Evolutionary conservation across 1,140 invertebrate genomes (phyloP).

Genomic region (Drosophila kikkawai): DNA sequence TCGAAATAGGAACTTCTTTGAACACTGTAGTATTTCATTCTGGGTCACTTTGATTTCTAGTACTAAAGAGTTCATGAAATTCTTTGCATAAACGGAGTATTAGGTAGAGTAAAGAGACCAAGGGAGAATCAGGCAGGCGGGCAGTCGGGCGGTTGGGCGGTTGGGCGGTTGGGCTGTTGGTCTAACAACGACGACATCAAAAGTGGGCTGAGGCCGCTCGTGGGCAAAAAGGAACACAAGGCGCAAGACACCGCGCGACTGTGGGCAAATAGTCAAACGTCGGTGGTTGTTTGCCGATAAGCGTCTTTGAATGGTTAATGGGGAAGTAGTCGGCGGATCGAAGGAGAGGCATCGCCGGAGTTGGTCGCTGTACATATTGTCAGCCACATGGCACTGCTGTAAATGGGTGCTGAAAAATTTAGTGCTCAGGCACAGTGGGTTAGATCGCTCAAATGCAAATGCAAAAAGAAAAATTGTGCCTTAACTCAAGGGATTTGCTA

Average conservation of each 20-base stretch:
- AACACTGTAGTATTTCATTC: not conserved
- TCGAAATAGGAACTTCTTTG: no score
- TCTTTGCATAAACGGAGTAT: not conserved
- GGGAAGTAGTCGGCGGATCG: constrained; percentile 25
- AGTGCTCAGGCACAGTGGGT: constrained; percentile 20
- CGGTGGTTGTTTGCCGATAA: constrained; percentile 54
- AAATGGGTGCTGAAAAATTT: constrained; percentile 26
- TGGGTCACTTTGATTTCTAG: not conserved
- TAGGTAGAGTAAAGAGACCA: not conserved
- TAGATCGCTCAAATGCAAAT: not conserved
- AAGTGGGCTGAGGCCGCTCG: constrained; percentile 66
- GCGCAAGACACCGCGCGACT: constrained; percentile 21
- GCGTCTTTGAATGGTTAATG: constrained; percentile 49
- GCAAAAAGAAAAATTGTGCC: not conserved
- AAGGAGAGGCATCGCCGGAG: constrained; percentile 11
- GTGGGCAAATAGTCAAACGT: constrained; percentile 51
- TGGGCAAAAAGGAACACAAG: constrained; percentile 53
- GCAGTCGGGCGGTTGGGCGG: not conserved
- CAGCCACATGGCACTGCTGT: constrained; percentile 3
- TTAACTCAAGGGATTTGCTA: not conserved
- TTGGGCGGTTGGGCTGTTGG: not conserved
- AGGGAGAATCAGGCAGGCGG: not conserved
- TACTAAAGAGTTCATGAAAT: not conserved
- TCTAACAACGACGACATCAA: constrained; percentile 16
- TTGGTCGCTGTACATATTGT: constrained; percentile 14